A percentile compares a stretch with the other conserved stretches of the same genome.
Evolutionary conservation across 2,113 vertebrate genomes (phyloP).

Genomic region (Colinus virginianus): DNA sequence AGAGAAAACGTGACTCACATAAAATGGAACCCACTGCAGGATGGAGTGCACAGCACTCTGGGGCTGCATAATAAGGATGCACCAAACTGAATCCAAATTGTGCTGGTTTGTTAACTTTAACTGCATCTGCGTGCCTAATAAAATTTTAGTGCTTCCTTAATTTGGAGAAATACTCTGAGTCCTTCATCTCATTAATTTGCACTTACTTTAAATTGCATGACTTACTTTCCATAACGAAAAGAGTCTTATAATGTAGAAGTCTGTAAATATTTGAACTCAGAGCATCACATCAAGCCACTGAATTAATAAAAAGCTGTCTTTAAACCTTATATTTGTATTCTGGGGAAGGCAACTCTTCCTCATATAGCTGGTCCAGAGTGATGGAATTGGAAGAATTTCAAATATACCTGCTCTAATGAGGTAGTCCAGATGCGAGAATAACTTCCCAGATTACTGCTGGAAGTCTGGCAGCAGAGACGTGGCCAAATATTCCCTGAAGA

Average conservation of each 20-base stretch:
- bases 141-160: conserved; percentile 34
- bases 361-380: background rate
- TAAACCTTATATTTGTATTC: background rate
- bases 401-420: background rate
- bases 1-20: background rate
- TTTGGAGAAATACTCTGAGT: conserved; percentile 10
- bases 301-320: background rate
- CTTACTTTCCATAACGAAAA: conserved; percentile 20
- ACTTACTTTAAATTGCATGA: conserved; percentile 34
- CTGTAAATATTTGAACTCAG: conserved; percentile 43
- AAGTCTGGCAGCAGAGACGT: background rate
- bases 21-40: background rate
- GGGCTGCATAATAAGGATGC: background rate
- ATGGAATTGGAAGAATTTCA: background rate
- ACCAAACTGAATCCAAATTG: background rate
- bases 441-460: background rate
- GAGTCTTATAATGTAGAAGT: background rate
- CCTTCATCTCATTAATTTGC: conserved; percentile 40
- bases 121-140: background rate
- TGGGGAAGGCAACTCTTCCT: background rate
- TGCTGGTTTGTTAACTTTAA: conserved; percentile 22
- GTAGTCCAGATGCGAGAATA: background rate
- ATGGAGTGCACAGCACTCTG: background rate
- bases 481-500: background rate
- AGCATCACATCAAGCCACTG: background rate